These are phyloP conservation scores for Callyntrura guangdongensis DNA, from an alignment of 2,888 invertebrate species.

Conservation along the genomic window DNA sequence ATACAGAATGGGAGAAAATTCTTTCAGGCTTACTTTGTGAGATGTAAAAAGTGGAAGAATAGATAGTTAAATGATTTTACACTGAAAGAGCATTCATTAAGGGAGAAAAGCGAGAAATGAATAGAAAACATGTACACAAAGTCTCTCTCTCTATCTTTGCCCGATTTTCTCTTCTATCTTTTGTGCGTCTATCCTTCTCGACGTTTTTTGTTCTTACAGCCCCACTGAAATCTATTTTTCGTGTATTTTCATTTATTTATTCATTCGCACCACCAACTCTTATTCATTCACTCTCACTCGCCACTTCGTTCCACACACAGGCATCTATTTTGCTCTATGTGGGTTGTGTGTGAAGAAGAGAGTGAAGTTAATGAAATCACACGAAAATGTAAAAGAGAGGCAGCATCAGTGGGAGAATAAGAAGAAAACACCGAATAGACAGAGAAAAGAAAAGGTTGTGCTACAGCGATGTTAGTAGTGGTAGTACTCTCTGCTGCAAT, in stretches of 20 bases:
- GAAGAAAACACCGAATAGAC: neutral
- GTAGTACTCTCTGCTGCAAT: neutral
- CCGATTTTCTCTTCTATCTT: neutral
- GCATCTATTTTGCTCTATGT: neutral
- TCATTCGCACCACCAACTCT: conserved; percentile 53
- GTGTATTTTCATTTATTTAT: conserved; percentile 67
- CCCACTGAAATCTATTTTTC: conserved; percentile 28
- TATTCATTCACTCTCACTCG: neutral
- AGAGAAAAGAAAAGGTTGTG: neutral
- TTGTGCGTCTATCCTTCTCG: neutral
- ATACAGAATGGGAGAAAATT: too few relatives aligned
- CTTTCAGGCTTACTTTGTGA: too few relatives aligned
- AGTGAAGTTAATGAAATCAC: conserved; percentile 51
- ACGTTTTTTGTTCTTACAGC: conserved; percentile 8
- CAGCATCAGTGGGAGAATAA: neutral
- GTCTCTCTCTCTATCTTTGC: neutral
- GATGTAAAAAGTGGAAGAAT: too few relatives aligned
- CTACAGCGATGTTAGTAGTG: neutral
- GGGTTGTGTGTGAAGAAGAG: neutral
- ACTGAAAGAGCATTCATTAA: neutral
- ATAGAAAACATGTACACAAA: neutral
- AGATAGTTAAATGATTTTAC: neutral
- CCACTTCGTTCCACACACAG: neutral
- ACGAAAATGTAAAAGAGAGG: conserved; percentile 41
- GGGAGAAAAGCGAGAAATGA: neutral